Conservation (phyloP, 2,113 vertebrate species). For the Mobula hypostoma region DNA sequence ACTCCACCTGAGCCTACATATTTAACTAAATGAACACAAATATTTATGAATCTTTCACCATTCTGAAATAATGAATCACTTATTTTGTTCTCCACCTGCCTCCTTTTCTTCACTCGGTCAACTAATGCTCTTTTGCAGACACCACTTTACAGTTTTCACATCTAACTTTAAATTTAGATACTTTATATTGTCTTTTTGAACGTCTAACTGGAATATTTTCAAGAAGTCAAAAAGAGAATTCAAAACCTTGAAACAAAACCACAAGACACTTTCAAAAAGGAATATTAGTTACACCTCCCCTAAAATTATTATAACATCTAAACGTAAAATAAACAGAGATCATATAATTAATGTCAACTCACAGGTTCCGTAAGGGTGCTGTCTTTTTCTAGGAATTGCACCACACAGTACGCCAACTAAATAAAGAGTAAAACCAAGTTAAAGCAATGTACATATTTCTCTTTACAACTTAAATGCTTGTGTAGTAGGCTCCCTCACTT, state of each 20-base stretch:
- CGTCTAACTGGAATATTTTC: too few relatives aligned
- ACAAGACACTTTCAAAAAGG: neutral
- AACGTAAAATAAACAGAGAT: neutral
- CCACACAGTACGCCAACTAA: slow-evolving; percentile 91
- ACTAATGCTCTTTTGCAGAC: too few relatives aligned
- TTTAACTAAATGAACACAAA: too few relatives aligned
- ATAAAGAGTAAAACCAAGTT: slow-evolving; percentile 44
- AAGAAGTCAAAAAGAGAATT: neutral
- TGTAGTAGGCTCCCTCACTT: neutral
- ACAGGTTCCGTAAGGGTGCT: slow-evolving; percentile 95
- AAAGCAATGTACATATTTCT: neutral
- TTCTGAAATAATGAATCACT: too few relatives aligned
- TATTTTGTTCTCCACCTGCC: too few relatives aligned
- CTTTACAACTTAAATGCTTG: neutral
- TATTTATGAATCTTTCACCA: too few relatives aligned
- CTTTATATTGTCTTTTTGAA: too few relatives aligned
- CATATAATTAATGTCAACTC: slow-evolving; percentile 48
- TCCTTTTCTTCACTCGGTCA: too few relatives aligned
- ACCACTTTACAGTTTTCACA: too few relatives aligned
- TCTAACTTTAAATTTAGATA: too few relatives aligned
- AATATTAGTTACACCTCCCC: neutral
- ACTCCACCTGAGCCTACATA: too few relatives aligned
- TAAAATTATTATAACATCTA: neutral
- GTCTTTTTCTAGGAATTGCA: slow-evolving; percentile 97
- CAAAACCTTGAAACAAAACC: neutral